Evolutionary conservation across 37 sponge, comb jelly and placozoan species (phyloP), one percentile per base, ranked within the genome.

Genomic region (Beroe ovata): DNA sequence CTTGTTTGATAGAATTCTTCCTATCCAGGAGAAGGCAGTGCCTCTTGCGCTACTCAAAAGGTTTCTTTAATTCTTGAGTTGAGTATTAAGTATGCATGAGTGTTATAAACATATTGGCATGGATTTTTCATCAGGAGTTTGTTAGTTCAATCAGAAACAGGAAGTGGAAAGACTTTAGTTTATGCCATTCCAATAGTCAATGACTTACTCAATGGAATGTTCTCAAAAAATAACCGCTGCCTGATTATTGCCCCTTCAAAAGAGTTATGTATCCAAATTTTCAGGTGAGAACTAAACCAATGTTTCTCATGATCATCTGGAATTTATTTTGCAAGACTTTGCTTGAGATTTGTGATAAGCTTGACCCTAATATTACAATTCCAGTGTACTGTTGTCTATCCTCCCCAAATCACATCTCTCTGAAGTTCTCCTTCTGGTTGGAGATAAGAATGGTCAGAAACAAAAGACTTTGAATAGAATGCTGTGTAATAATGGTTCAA

Each of bases 131-230:
- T 66, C 84, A 77, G 84, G 38, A 77, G 84, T 77, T 16, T 77
- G 8, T 6, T 77, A 11, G 22, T 77, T 3, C 84, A 77, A 35
- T 39, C 84, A 26, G 84, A 77, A 23, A 77, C 84, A 32, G 84
- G 84, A 4, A 77, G 84, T 77, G 84, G 84, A 0, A 77, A 77
- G 23, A 77, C 84, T 3, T 23, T 77, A 54, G 33, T 54, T 3
- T 77, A 42, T 77, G 84, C 54, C 22, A 40, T 77, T 1, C 84
- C 84, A 28, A 26, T 77, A 42, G 25, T 77, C 54, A 77, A 77
- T 42, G 54, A 19, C 1, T 16, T 77, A 22, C 47, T 36, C 36
- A 77, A 41, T 25, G 84, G 84, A 11, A 3, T 3, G 1, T 23
- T 77, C 18, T 21, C 23, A n/a, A 16, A 20, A 25, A 54, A 39